Percentiles rank a stretch among this genome's conserved stretches.
phyloP scores from a whole-genome alignment of 2,797 vertebrate species.

The Astyanax mexicanus region DNA sequence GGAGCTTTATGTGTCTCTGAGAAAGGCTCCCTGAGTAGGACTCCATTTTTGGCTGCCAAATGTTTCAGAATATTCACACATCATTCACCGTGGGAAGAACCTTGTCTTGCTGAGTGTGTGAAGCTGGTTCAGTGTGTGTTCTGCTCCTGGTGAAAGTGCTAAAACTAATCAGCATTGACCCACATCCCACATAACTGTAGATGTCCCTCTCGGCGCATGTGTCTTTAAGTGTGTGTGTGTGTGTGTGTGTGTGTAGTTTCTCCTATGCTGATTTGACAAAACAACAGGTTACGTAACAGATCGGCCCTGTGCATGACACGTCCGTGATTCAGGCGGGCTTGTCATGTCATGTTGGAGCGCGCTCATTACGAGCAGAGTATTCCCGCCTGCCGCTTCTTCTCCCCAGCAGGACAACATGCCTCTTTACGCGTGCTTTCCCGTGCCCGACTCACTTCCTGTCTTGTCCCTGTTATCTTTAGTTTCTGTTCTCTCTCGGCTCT shows the following conservation, averaged over 20 bases:
- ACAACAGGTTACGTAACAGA: slow-evolving; percentile 18
- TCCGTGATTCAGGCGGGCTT: slow-evolving; percentile 17
- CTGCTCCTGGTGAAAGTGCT: slow-evolving; percentile 5
- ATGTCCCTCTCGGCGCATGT: slow-evolving; percentile 5
- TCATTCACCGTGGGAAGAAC: too few species aligned
- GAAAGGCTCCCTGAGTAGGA: too few species aligned
- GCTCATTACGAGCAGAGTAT: not conserved
- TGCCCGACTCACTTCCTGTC: not conserved
- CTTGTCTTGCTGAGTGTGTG: not conserved
- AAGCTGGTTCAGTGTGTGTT: not conserved
- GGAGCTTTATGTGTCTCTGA: too few species aligned
- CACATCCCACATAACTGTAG: slow-evolving; percentile 17
- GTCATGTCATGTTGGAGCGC: not conserved
- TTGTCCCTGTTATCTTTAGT: not conserved
- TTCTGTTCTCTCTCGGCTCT: not conserved
- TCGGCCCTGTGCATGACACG: not conserved
- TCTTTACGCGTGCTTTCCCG: not conserved
- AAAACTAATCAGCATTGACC: slow-evolving; percentile 13
- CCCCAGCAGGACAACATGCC: slow-evolving; percentile 6
- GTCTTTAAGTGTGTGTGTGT: not conserved
- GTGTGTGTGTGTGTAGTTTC: not conserved
- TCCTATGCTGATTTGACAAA: slow-evolving; percentile 19
- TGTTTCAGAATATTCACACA: too few species aligned
- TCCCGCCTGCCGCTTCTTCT: not conserved
- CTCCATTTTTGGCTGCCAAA: too few species aligned